Evolutionary conservation across 1,140 invertebrate species (phyloP).

Genomic region (Pogonomyrmex californicus): DNA sequence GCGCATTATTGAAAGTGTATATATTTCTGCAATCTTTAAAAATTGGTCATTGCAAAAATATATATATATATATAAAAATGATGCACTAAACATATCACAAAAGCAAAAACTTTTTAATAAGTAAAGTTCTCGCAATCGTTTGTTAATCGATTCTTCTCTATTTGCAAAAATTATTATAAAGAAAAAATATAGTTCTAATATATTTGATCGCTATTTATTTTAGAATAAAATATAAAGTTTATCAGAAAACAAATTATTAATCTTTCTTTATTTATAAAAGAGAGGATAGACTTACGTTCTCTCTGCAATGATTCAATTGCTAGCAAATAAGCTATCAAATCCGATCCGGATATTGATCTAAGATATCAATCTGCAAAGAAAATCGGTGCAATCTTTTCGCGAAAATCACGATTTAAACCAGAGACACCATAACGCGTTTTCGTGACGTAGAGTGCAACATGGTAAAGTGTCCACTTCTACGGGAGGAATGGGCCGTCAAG

Average conservation of each 20-base stretch:
- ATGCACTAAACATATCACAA: conserved; percentile 11
- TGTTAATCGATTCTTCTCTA: conserved; percentile 1
- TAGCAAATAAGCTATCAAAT: background rate
- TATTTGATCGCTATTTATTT: background rate
- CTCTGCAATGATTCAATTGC: background rate
- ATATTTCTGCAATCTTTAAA: background rate
- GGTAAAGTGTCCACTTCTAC: conserved; percentile 81
- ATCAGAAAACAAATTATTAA: background rate
- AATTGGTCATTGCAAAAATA: conserved; percentile 2
- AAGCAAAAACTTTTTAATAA: conserved; percentile 7
- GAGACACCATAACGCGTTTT: conserved; percentile 84
- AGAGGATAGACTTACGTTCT: background rate
- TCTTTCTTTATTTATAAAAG: background rate
- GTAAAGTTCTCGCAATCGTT: background rate
- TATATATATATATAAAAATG: background rate
- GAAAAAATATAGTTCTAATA: background rate
- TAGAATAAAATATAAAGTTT: background rate
- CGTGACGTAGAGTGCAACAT: conserved; percentile 80
- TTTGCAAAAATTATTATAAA: background rate
- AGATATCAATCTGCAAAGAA: conserved; percentile 1
- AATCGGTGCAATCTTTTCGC: background rate
- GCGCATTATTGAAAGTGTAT: background rate
- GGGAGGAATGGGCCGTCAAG: conserved; percentile 83
- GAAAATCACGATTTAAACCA: conserved; percentile 78
- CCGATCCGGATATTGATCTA: background rate